Conservation (phyloP, 2,888 invertebrate genomes). For the Stenotaenia linearis region DNA sequence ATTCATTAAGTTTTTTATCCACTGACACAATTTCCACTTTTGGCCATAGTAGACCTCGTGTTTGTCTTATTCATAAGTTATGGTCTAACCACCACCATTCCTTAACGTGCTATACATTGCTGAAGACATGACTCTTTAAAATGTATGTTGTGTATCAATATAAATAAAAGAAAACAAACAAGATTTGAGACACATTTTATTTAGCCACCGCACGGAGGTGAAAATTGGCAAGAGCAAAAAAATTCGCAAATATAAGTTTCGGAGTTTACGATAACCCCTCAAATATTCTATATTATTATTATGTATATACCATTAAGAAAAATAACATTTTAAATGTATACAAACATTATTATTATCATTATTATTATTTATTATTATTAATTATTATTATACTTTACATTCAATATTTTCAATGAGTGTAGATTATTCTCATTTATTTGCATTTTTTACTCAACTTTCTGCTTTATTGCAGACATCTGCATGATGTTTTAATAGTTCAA, state of each 20-base stretch:
- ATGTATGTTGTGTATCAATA: not conserved
- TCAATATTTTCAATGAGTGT: not conserved
- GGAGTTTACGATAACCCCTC: not conserved
- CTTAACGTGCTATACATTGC: no score
- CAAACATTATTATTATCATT: not conserved
- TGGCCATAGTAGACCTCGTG: no score
- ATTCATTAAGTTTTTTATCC: no score
- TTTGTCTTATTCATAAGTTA: no score
- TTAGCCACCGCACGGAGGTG: constrained; percentile 10
- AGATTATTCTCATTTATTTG: constrained; percentile 2
- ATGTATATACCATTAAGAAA: not conserved
- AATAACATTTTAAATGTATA: not conserved
- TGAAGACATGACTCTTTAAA: no score
- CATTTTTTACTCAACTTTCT: not conserved
- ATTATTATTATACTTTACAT: not conserved
- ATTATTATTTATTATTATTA: not conserved
- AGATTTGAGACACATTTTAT: constrained; percentile 11
- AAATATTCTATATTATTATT: not conserved
- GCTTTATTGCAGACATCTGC: not conserved
- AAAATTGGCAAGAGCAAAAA: constrained; percentile 7
- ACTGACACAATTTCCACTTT: no score
- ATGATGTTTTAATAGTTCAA: not conserved
- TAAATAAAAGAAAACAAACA: not conserved
- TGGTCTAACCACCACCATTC: no score
- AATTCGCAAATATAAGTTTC: constrained; percentile 3